Percentiles rank a stretch among this genome's conserved stretches.
phyloP scores from a whole-genome alignment of 2,113 vertebrate species.

The Thamnaconus septentrionalis region DNA sequence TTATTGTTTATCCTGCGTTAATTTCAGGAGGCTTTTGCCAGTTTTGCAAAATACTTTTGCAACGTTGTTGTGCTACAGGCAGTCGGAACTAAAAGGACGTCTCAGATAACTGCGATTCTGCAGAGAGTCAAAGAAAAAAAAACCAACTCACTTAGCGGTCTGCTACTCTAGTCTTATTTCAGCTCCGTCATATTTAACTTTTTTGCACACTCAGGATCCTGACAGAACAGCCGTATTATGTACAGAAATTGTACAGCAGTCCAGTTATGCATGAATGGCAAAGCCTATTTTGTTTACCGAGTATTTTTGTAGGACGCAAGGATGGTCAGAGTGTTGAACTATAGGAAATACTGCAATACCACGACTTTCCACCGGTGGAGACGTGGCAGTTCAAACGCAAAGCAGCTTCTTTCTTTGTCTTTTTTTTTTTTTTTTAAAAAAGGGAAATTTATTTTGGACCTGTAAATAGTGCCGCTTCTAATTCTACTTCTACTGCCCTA shows the following conservation, averaged over 20 bases:
- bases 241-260: slow-evolving; percentile 39
- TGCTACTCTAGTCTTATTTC: slow-evolving; percentile 38
- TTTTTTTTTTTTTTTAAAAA: slow-evolving; percentile 50
- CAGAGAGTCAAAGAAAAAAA: slow-evolving; percentile 36
- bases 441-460: slow-evolving; percentile 42
- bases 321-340: not conserved
- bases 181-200: slow-evolving; percentile 26
- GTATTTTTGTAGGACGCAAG: slow-evolving; percentile 56
- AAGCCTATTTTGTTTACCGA: slow-evolving; percentile 60
- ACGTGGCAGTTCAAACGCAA: slow-evolving; percentile 8
- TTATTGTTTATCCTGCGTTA: slow-evolving; percentile 21
- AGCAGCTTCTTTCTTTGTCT: too few species aligned
- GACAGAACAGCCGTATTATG: slow-evolving; percentile 21
- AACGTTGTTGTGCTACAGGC: not conserved
- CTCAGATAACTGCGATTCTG: not conserved
- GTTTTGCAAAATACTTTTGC: slow-evolving; percentile 33
- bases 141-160: slow-evolving; percentile 37
- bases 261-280: slow-evolving; percentile 29
- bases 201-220: slow-evolving; percentile 53
- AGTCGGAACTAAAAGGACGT: too few species aligned
- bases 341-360: too few species aligned
- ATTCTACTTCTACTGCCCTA: not conserved
- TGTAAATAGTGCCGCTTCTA: slow-evolving; percentile 53
- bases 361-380: too few species aligned
- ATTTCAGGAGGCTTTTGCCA: slow-evolving; percentile 46